Evolutionary conservation across 2,113 vertebrate species (phyloP).

Genomic region (Heteronetta atricapilla): DNA sequence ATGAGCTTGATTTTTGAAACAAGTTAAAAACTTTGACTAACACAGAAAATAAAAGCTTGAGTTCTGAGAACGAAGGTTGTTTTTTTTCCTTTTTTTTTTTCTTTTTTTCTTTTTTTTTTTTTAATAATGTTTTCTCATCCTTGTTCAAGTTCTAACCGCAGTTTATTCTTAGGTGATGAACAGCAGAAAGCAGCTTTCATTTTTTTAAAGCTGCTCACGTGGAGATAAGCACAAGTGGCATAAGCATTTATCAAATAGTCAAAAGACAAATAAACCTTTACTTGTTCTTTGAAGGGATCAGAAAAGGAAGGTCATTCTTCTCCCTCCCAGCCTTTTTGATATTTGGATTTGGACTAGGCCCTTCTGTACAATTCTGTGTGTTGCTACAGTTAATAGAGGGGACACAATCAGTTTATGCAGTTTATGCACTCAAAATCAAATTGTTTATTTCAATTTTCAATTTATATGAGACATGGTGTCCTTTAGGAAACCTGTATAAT

Average conservation of each 20-base stretch:
- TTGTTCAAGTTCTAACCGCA: background rate
- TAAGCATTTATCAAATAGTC: background rate
- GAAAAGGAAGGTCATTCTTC: background rate
- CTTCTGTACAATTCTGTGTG: background rate
- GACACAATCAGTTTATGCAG: background rate
- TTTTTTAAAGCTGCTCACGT: background rate
- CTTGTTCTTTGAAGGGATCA: conserved; percentile 2
- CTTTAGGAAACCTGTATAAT: background rate
- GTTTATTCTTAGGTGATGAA: conserved; percentile 8
- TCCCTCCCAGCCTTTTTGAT: background rate
- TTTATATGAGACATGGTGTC: background rate
- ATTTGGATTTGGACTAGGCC: background rate
- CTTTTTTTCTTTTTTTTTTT: background rate
- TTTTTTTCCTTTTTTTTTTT: no score
- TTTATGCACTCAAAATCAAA: background rate
- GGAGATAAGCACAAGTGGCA: background rate
- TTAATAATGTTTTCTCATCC: background rate
- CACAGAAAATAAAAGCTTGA: background rate
- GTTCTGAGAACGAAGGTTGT: background rate
- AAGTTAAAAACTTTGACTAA: background rate
- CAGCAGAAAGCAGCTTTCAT: background rate
- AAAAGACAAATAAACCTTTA: conserved; percentile 1
- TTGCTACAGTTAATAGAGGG: background rate
- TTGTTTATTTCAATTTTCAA: no score
- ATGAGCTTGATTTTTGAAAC: background rate